Evolutionary conservation across 35 echinoderm and acorn worm genomes (phyloP).

Genomic region (Heliocidaris erythrogramma): DNA sequence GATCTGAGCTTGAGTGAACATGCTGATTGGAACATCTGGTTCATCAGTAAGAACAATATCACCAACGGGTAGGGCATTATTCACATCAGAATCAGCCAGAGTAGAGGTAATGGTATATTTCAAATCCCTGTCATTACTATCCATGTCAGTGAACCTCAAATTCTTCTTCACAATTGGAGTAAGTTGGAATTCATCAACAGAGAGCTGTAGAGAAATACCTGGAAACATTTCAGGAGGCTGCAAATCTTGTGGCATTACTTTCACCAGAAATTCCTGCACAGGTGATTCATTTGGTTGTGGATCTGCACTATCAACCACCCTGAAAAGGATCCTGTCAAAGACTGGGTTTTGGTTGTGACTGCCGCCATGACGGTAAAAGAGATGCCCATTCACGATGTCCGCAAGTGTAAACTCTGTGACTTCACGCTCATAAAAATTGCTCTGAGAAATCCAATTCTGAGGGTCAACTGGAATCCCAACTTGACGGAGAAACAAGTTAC

Average conservation of each 20-base stretch:
- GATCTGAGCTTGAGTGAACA: conserved; percentile 86
- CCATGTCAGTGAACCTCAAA: conserved; percentile 88
- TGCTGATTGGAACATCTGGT: conserved; percentile 66
- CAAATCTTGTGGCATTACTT: conserved; percentile 85
- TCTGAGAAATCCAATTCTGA: conserved; percentile 76
- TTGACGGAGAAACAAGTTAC: conserved; percentile 71
- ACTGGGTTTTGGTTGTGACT: conserved; percentile 66
- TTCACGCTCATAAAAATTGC: conserved; percentile 71
- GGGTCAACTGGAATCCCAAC: conserved; percentile 73
- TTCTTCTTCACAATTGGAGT: conserved; percentile 73
- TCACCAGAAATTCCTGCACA: conserved; percentile 80
- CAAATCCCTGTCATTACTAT: conserved; percentile 91
- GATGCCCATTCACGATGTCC: conserved; percentile 69
- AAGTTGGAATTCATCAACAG: conserved; percentile 82
- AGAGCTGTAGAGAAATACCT: conserved; percentile 72
- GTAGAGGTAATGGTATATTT: conserved; percentile 73
- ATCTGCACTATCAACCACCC: conserved; percentile 77
- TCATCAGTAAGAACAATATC: conserved; percentile 80
- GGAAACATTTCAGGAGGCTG: conserved; percentile 87
- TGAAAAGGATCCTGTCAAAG: conserved; percentile 86
- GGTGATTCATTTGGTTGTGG: conserved; percentile 85
- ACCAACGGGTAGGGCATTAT: conserved; percentile 82
- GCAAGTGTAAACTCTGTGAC: conserved; percentile 76
- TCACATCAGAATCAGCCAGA: conserved; percentile 71
- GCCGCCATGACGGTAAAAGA: conserved; percentile 82